Percentiles rank a stretch among this genome's conserved stretches.
Evolutionary conservation across 2,113 vertebrate genomes (phyloP).

Genomic region (Leptobrachium leishanense): DNA sequence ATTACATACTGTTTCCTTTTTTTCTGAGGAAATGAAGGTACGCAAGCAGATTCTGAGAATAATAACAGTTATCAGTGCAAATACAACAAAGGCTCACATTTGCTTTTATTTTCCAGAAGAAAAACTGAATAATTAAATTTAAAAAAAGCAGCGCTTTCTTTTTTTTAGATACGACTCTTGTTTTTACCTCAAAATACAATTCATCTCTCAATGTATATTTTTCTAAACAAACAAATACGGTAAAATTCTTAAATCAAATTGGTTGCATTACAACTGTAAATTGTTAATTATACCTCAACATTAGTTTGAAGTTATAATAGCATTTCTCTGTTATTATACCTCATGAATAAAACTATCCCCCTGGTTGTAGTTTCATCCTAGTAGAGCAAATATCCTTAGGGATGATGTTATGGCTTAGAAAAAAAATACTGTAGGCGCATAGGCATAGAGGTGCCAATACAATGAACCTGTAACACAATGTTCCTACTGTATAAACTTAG

Average conservation of each 20-base stretch:
- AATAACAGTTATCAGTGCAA: conserved; percentile 10
- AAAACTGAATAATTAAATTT: not conserved
- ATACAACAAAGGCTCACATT: conserved; percentile 14
- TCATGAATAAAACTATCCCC: not conserved
- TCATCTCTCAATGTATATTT: conserved; percentile 11
- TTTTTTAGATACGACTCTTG: conserved; percentile 12
- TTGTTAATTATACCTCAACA: conserved; percentile 1
- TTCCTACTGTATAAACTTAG: too few species aligned
- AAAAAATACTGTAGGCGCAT: too few species aligned
- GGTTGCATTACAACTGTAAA: not conserved
- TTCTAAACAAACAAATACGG: not conserved
- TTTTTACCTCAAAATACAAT: conserved; percentile 17
- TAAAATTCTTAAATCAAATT: conserved; percentile 1
- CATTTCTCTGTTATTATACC: conserved; percentile 12
- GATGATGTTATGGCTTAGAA: too few species aligned
- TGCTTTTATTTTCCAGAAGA: conserved; percentile 21
- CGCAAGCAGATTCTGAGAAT: conserved; percentile 18
- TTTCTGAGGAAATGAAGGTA: not conserved
- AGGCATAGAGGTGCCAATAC: too few species aligned
- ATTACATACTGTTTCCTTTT: conserved; percentile 2
- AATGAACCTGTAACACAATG: too few species aligned
- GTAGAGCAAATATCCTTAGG: too few species aligned
- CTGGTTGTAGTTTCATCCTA: not conserved
- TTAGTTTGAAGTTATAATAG: conserved; percentile 10
- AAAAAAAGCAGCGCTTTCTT: conserved; percentile 30